Conservation (phyloP, 2,888 invertebrate species). For the Ferdinandea cuprea region DNA sequence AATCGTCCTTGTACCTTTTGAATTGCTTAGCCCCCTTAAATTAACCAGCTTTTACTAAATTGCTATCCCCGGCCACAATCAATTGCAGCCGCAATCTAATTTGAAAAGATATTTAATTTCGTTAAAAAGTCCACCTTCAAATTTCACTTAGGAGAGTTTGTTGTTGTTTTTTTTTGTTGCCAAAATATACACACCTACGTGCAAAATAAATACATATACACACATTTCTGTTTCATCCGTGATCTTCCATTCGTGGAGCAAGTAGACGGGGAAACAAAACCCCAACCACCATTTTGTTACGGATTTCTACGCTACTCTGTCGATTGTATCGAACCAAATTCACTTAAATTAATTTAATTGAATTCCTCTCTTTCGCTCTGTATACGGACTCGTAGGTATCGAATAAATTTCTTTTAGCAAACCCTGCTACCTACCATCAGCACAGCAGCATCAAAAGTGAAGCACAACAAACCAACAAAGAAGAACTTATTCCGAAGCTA, state of each 20-base stretch:
- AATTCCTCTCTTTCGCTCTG: slow-evolving; percentile 52
- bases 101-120: slow-evolving; percentile 9
- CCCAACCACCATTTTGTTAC: not conserved
- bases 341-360: slow-evolving; percentile 71
- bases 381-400: slow-evolving; percentile 51
- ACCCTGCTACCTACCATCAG: slow-evolving; percentile 4
- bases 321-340: slow-evolving; percentile 63
- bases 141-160: no score
- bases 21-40: no score
- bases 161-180: no score
- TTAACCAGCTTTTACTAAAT: no score
- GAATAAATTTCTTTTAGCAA: slow-evolving; percentile 34
- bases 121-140: slow-evolving; percentile 5
- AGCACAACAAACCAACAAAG: slow-evolving; percentile 32
- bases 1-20: no score
- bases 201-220: no score
- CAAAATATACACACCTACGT: no score
- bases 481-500: slow-evolving; percentile 45
- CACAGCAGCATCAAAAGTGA: slow-evolving; percentile 49
- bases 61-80: no score
- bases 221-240: not conserved
- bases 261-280: not conserved
- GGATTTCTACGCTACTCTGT: not conserved
- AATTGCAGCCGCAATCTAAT: no score
- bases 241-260: slow-evolving; percentile 3